These are phyloP conservation scores for Platanista minor DNA, from an alignment of 2,113 vertebrate species.

Conservation along the genomic window DNA sequence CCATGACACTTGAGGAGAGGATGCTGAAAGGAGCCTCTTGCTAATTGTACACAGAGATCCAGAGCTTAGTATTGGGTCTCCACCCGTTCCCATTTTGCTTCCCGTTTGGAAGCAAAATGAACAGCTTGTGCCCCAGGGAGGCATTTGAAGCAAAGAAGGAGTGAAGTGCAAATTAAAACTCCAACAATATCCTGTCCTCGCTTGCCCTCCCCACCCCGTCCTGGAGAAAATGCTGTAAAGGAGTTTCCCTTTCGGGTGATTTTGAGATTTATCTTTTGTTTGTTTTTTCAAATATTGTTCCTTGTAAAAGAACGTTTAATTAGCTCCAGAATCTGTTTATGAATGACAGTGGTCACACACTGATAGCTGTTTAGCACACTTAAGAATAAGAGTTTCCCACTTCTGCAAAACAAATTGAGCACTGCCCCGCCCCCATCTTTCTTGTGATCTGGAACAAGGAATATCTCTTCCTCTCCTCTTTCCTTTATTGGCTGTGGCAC, in stretches of 20 bases:
- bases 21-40: neutral
- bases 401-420: neutral
- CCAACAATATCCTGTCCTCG: rapidly evolving
- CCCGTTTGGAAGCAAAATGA: neutral
- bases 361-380: neutral
- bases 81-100: neutral
- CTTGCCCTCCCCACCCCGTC: rapidly evolving
- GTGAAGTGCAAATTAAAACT: neutral
- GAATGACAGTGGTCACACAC: neutral
- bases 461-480: too few relatives aligned
- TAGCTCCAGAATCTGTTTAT: neutral
- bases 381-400: neutral
- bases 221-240: rapidly evolving
- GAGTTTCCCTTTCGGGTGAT: neutral
- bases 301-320: neutral
- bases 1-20: rapidly evolving
- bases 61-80: rapidly evolving
- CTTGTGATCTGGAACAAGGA: neutral
- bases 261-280: neutral
- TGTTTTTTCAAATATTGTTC: neutral
- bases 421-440: neutral
- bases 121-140: neutral
- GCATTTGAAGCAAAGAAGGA: neutral
- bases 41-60: neutral
- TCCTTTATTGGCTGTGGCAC: neutral